phyloP scores from a whole-genome alignment of 2,797 vertebrate genomes.

The Echeneis naucrates region DNA sequence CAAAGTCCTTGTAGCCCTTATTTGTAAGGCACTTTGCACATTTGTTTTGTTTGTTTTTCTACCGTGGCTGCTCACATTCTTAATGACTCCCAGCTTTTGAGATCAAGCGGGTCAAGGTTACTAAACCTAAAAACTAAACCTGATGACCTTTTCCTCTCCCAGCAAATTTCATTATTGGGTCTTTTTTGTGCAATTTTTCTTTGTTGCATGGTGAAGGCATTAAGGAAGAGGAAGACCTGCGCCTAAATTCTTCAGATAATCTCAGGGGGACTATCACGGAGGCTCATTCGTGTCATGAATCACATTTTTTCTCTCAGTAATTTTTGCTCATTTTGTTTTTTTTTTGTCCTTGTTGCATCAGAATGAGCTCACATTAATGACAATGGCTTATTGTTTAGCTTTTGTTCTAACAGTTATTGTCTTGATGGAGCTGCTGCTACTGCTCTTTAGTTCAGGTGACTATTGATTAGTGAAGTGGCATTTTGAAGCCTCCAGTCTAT shows the following conservation, averaged over 20 bases:
- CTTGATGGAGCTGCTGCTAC: background rate
- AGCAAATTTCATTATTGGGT: slow-evolving; percentile 17
- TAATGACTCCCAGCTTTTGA: slow-evolving; percentile 4
- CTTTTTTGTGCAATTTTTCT: slow-evolving; percentile 30
- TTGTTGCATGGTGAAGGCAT: slow-evolving; percentile 20
- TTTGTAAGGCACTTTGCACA: slow-evolving; percentile 7
- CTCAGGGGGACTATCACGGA: slow-evolving; percentile 5
- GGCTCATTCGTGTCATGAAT: no score
- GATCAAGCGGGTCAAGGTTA: slow-evolving; percentile 49
- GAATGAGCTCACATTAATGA: background rate
- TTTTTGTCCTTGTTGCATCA: no score
- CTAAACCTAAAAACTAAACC: no score
- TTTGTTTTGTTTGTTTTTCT: slow-evolving; percentile 9
- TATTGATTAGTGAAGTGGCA: no score
- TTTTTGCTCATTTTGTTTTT: no score
- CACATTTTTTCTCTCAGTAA: no score
- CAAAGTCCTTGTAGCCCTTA: background rate
- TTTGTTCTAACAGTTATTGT: no score
- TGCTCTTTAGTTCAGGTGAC: no score
- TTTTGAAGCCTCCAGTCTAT: no score
- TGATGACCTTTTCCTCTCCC: slow-evolving; percentile 34
- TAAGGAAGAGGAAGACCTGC: slow-evolving; percentile 1
- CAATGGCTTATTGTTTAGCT: no score
- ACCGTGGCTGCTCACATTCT: slow-evolving; percentile 1
- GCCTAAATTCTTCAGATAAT: slow-evolving; percentile 8